Conservation (phyloP, 2,888 invertebrate species). For the Synanthedon vespiformis region DNA sequence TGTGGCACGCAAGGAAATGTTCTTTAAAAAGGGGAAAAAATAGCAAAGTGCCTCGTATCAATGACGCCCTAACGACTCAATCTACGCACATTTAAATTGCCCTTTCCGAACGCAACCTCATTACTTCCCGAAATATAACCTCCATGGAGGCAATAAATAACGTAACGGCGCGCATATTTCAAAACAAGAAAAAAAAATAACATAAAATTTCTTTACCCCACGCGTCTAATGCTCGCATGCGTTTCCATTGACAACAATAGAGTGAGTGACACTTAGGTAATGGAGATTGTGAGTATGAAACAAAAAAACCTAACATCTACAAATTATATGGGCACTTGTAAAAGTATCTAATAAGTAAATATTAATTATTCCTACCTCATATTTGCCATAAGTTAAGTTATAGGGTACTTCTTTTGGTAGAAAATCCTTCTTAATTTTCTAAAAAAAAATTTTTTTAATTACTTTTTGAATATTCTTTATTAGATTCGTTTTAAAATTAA, state of each 20-base stretch:
- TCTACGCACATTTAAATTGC: constrained; percentile 68
- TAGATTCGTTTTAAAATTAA: too few species aligned
- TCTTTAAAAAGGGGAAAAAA: constrained; percentile 23
- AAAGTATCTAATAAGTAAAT: too few species aligned
- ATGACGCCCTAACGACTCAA: constrained; percentile 59
- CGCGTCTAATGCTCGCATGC: constrained; percentile 50
- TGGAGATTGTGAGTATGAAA: too few species aligned
- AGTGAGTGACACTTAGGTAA: too few species aligned
- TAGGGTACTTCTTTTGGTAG: too few species aligned
- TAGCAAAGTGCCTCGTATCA: constrained; percentile 27
- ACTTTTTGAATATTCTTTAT: too few species aligned
- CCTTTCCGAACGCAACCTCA: constrained; percentile 67
- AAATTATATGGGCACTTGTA: too few species aligned
- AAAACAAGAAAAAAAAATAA: constrained; percentile 67
- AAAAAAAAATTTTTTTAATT: too few species aligned
- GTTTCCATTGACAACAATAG: constrained; percentile 31
- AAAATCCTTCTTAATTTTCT: too few species aligned
- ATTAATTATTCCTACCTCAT: too few species aligned
- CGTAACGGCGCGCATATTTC: constrained; percentile 68
- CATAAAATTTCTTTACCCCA: constrained; percentile 65
- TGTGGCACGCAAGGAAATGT: constrained; percentile 16
- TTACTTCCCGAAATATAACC: constrained; percentile 69
- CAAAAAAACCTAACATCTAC: too few species aligned
- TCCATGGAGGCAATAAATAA: constrained; percentile 68
- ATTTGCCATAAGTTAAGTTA: too few species aligned